Conservation (phyloP, 2,797 vertebrate genomes). For the Parambassis ranga region DNA sequence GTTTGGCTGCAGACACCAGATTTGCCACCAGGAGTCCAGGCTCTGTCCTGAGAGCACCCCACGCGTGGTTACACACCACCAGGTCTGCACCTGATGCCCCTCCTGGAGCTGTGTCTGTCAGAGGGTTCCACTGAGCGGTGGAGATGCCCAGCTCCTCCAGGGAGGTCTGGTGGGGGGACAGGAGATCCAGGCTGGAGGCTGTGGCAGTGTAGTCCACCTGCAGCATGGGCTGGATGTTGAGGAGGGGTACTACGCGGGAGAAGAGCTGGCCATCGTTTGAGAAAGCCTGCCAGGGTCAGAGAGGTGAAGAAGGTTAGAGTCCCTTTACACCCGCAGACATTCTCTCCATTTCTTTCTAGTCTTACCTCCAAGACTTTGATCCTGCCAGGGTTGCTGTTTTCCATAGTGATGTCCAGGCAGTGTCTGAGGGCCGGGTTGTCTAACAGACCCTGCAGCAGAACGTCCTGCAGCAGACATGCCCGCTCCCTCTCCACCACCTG, state of each 20-base stretch:
- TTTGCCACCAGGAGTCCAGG: slow-evolving; percentile 74
- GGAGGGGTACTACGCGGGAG: slow-evolving; percentile 77
- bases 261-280: slow-evolving; percentile 86
- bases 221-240: slow-evolving; percentile 88
- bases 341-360: background rate
- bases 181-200: slow-evolving; percentile 68
- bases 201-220: slow-evolving; percentile 89
- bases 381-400: slow-evolving; percentile 81
- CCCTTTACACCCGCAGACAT: too few relatives aligned
- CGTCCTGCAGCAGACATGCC: slow-evolving; percentile 83
- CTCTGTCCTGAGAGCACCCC: slow-evolving; percentile 59
- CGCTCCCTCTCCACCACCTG: slow-evolving; percentile 84
- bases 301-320: background rate
- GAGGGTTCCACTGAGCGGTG: slow-evolving; percentile 87
- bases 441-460: slow-evolving; percentile 86
- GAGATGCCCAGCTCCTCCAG: slow-evolving; percentile 77
- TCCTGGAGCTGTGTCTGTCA: slow-evolving; percentile 66
- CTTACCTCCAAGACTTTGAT: slow-evolving; percentile 92
- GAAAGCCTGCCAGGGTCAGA: slow-evolving; percentile 78
- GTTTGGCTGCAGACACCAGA: slow-evolving; percentile 83
- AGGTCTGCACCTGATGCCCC: slow-evolving; percentile 80
- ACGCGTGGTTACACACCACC: slow-evolving; percentile 85
- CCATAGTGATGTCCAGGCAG: slow-evolving; percentile 86
- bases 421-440: slow-evolving; percentile 79
- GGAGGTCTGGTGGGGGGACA: slow-evolving; percentile 68